Base-by-base conservation (phyloP, 2,113 vertebrate genomes). In the Sciurus niger region DNA sequence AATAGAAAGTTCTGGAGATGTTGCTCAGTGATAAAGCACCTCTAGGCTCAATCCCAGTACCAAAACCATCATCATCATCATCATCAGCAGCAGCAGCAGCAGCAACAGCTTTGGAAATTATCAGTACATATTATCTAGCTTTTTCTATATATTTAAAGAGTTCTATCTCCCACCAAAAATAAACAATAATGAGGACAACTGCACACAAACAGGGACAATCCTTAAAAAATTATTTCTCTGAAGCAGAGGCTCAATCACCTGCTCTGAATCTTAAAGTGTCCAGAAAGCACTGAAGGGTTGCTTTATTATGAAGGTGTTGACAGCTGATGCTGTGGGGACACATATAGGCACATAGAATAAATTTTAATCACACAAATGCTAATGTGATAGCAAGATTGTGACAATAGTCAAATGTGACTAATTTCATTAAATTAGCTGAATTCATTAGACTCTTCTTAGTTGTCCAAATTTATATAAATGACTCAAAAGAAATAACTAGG, bases 401-500 rank as follows among this genome's bases (percentile, higher is more conserved):
- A 95, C 10, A 96, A 51, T 95, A 97, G 95, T 97, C 40, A 95
- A 97, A 96, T 95, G 12, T 22, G 73, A 25, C 14, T 78, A 87
- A 95, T 97, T 97, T 97, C 8, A 77, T 83, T 93, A 68, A 53
- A 95, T 95, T 88, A 97, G 55, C 48, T 70, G 80, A 51, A 88
- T 16, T 92, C 18, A 53, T 96, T 94, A 89, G 58, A 7, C 17
- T 96, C 0, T 46, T 84, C 34, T 65, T n/a, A 95, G 40, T 96
- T 96, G 46, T 1, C 6, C 55, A 84, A 86, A 48, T 51, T 80
- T 92, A 91, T n/a, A 76, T 1, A 96, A 92, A 73, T 86, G 7
- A 24, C 77, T 96, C 73, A 77, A 0, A 96, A 93, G 37, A 77
- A 84, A 22, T 60, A 28, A 40, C 9, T 94, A 40, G 9, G 1